These are phyloP conservation scores for Plecotus auritus DNA, from an alignment of 2,113 vertebrate genomes.

Conservation along the genomic window DNA sequence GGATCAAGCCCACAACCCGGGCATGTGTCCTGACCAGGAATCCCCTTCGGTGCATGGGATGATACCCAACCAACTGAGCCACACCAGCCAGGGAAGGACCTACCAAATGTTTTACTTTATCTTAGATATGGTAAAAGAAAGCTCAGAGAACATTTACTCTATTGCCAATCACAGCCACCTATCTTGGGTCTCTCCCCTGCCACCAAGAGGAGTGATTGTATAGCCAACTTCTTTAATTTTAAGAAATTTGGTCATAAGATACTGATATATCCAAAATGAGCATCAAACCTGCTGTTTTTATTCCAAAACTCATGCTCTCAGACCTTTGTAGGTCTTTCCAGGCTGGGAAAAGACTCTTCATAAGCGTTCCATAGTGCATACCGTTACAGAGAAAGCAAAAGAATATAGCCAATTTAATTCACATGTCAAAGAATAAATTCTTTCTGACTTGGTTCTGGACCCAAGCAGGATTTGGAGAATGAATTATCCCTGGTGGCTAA, in stretches of 20 bases:
- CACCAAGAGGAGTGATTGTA: neutral
- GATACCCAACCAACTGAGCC: too few relatives aligned
- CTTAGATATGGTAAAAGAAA: neutral
- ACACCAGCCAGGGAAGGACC: too few relatives aligned
- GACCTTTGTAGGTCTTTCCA: neutral
- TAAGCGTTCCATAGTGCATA: neutral
- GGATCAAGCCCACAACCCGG: too few relatives aligned
- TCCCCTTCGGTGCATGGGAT: too few relatives aligned
- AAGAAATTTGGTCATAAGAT: neutral
- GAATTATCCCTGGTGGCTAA: conserved; percentile 31
- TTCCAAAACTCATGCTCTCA: neutral
- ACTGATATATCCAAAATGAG: neutral
- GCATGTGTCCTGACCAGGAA: too few relatives aligned
- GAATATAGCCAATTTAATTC: neutral
- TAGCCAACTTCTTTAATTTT: neutral
- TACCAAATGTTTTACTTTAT: neutral
- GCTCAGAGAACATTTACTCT: neutral
- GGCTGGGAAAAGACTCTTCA: neutral
- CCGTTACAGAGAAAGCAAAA: neutral
- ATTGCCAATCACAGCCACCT: neutral
- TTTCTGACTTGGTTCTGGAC: conserved; percentile 34
- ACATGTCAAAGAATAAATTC: conserved; percentile 4
- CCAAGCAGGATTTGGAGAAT: conserved; percentile 13
- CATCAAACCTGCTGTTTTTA: neutral
- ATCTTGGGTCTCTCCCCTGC: neutral